Evolutionary conservation across 2,113 vertebrate species (phyloP), one percentile per base, ranked within the genome.

Genomic region (Perca fluviatilis): DNA sequence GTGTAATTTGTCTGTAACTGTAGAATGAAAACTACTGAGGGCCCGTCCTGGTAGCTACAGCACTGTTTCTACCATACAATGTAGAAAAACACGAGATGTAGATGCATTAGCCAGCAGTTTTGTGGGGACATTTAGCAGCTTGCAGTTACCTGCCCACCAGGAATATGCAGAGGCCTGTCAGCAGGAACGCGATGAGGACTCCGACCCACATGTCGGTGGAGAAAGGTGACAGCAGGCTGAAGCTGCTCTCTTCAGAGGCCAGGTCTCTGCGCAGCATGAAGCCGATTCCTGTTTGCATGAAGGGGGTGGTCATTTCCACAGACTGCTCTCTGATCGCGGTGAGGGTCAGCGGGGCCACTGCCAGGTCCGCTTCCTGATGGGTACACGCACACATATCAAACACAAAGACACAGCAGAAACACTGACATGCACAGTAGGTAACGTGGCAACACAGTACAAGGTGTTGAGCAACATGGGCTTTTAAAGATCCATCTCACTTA

Each of bases 221-320:
- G 93, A 98, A 97, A 4, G 97, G 96, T 0, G 93, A 88, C 78
- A 98, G 89, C 83, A 98, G 96, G 79, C 95, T 94, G 88, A 97
- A 95, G 56, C 94, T 69, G 0, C 94, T 94, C 0, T 95, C 94
- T 2, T 94, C 93, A 0, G 91, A 81, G 18, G 49, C 46, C 0
- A 75, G 15, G 47, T 96, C 96, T 60, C 93, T 96, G 13, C 87
- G 92, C 19, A 97, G 75, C 80, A 98, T 12, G 91, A 98, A 98
- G n/a, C 97, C 91, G 0, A 98, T 92, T 0, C 97, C 97, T 0
- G 96, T 97, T 67, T 97, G 95, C 92, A 98, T 95, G 93, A 97
- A 98, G 0, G 97, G 97, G 0, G 95, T 96, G 79, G 94, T 96
- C 95, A 97, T 96, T 80, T 97, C 96, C 33, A 98, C 94, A 0